phyloP scores from a whole-genome alignment of 2,888 invertebrate genomes.

The Petrolisthes cinctipes region DNA sequence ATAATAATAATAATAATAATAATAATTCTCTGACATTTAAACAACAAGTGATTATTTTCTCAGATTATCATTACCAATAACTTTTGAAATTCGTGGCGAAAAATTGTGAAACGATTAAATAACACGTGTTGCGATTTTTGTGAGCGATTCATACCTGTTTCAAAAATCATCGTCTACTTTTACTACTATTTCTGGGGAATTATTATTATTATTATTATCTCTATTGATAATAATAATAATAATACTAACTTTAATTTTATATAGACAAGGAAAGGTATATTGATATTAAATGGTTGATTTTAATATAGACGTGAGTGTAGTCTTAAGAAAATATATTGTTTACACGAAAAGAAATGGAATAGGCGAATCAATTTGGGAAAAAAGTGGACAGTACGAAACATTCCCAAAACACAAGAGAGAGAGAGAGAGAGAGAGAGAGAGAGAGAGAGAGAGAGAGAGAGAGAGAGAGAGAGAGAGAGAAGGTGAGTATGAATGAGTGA shows the following conservation, averaged over 20 bases:
- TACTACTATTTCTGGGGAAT: too few relatives aligned
- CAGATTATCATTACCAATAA: slow-evolving; percentile 53
- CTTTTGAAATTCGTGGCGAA: slow-evolving; percentile 60
- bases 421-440: slow-evolving; percentile 13
- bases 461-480: neutral
- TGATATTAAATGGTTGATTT: too few relatives aligned
- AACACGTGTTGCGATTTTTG: slow-evolving; percentile 42
- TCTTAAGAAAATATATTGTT: too few relatives aligned
- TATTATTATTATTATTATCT: too few relatives aligned
- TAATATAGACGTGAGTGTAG: too few relatives aligned
- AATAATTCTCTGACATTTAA: neutral
- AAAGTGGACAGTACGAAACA: slow-evolving; percentile 49
- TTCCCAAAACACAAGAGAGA: slow-evolving; percentile 40
- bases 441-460: neutral
- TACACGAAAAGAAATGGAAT: neutral
- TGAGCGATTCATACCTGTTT: slow-evolving; percentile 36
- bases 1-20: neutral
- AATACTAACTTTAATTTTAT: too few relatives aligned
- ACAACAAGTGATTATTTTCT: slow-evolving; percentile 40
- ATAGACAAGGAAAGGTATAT: too few relatives aligned
- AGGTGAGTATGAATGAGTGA: too few relatives aligned
- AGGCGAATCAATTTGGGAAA: slow-evolving; percentile 25
- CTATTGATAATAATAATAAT: too few relatives aligned
- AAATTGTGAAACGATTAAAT: slow-evolving; percentile 60
- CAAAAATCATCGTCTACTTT: slow-evolving; percentile 44